phyloP scores from a whole-genome alignment of 2,888 invertebrate species.

The Zygothrica quintamaculata region DNA sequence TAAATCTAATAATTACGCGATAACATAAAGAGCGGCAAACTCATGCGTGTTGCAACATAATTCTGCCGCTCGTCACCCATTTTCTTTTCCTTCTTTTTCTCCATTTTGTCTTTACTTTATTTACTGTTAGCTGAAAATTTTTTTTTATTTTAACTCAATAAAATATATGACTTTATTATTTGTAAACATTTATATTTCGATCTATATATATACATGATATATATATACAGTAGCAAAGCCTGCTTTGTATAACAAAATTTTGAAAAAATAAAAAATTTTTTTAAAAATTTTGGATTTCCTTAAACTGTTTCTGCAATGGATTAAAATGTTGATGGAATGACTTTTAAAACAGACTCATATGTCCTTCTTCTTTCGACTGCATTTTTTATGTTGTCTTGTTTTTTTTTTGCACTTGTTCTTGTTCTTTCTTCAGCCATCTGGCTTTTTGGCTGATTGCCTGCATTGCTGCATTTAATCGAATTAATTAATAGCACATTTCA shows the following conservation, averaged over 20 bases:
- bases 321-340: slow-evolving; percentile 37
- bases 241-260: background rate
- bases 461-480: slow-evolving; percentile 74
- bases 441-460: slow-evolving; percentile 72
- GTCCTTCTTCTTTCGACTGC: no score
- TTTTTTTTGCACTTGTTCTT: background rate
- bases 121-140: slow-evolving; percentile 14
- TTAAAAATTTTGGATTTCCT: background rate
- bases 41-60: slow-evolving; percentile 67
- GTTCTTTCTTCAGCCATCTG: slow-evolving; percentile 14
- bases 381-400: slow-evolving; percentile 9
- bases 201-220: no score
- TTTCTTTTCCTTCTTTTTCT: slow-evolving; percentile 31
- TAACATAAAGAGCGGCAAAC: slow-evolving; percentile 75
- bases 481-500: slow-evolving; percentile 79
- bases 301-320: slow-evolving; percentile 1
- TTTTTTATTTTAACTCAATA: no score
- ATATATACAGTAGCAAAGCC: background rate
- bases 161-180: no score
- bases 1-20: slow-evolving; percentile 64
- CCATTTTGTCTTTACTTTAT: background rate
- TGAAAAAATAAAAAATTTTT: background rate
- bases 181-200: no score
- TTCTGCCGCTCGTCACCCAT: slow-evolving; percentile 55
- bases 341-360: no score